Evolutionary conservation across 2,113 vertebrate species (phyloP).

Genomic region (Nibea albiflora): DNA sequence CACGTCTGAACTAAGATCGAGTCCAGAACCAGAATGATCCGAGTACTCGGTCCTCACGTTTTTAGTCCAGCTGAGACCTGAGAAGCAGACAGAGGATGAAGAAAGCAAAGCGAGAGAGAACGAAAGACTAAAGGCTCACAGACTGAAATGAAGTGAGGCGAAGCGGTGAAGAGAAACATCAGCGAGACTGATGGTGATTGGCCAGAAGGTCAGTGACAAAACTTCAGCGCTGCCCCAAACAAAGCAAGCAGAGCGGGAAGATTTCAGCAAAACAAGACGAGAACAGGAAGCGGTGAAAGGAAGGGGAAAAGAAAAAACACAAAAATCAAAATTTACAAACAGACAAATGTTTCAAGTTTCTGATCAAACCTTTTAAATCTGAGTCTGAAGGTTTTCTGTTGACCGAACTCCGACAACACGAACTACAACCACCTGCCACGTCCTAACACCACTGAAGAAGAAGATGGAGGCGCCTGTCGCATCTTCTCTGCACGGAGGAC

Average conservation of each 20-base stretch:
- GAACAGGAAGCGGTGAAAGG: constrained; percentile 61
- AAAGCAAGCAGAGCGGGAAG: constrained; percentile 33
- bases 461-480: constrained; percentile 25
- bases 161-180: constrained; percentile 41
- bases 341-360: constrained; percentile 67
- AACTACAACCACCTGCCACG: constrained; percentile 1
- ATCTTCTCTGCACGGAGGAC: constrained; percentile 10
- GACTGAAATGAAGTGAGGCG: constrained; percentile 43
- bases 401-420: neutral
- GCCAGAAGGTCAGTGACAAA: constrained; percentile 32
- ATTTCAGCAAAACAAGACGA: constrained; percentile 30
- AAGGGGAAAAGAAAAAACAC: constrained; percentile 51
- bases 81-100: constrained; percentile 74
- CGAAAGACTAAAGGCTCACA: constrained; percentile 23
- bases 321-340: constrained; percentile 68
- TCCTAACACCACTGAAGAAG: neutral
- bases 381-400: neutral
- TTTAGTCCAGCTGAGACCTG: constrained; percentile 77
- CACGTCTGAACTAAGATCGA: constrained; percentile 50
- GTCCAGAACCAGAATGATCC: constrained; percentile 64
- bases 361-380: constrained; percentile 34
- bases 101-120: constrained; percentile 40
- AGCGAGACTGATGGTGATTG: constrained; percentile 46
- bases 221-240: constrained; percentile 62
- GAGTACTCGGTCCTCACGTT: constrained; percentile 67